These are phyloP conservation scores for Rhaphigaster nebulosa DNA, from an alignment of 2,888 invertebrate genomes.

Conservation along the genomic window DNA sequence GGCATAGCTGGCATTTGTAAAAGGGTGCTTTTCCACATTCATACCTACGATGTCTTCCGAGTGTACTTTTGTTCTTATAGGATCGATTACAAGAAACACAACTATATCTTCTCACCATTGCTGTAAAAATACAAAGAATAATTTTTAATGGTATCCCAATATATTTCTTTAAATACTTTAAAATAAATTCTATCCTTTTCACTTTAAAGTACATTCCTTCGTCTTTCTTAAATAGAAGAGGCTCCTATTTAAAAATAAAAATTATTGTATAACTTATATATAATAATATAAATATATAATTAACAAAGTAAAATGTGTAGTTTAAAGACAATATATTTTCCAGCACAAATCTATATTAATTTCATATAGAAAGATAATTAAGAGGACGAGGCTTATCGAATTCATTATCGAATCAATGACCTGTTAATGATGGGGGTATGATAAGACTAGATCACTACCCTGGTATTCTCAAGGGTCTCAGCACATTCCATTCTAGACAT, in stretches of 20 bases:
- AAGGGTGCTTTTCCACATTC: conserved; percentile 69
- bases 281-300: background rate
- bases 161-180: background rate
- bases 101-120: conserved; percentile 15
- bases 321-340: background rate
- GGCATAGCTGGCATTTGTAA: conserved; percentile 15
- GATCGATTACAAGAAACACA: conserved; percentile 64
- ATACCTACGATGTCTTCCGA: conserved; percentile 66
- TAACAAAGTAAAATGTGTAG: background rate
- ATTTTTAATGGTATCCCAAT: background rate
- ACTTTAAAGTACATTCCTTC: background rate
- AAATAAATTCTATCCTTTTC: background rate
- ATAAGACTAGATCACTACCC: background rate
- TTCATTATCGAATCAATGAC: background rate
- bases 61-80: conserved; percentile 63
- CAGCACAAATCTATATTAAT: background rate
- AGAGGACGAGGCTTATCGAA: background rate
- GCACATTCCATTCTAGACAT: background rate
- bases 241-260: background rate
- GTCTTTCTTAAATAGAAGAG: background rate
- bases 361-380: background rate
- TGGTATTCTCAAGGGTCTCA: background rate
- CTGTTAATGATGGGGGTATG: background rate
- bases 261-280: background rate
- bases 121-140: conserved; percentile 18